Conservation (phyloP, 2,797 vertebrate species). For the Pseudochirops cupreus region DNA sequence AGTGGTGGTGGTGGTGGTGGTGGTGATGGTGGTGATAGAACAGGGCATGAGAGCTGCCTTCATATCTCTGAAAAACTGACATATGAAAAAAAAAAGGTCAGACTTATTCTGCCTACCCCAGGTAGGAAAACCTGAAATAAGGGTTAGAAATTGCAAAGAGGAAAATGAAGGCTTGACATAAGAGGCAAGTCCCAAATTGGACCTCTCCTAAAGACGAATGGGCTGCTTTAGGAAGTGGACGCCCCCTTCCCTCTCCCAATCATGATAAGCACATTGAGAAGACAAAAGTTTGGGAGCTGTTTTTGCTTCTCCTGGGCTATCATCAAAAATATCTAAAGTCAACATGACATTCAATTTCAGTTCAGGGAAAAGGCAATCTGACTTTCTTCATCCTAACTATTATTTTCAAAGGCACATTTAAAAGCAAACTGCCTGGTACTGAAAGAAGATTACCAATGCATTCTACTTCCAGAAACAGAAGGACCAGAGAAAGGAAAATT, state of each 20-base stretch:
- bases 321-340: not conserved
- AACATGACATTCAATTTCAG: not conserved
- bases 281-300: not conserved
- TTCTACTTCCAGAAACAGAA: not conserved
- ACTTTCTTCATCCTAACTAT: not conserved
- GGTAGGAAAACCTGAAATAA: not conserved
- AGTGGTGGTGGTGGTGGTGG: not conserved
- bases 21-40: not conserved
- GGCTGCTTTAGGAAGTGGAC: not conserved
- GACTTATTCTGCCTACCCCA: not conserved
- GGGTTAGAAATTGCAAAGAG: not conserved
- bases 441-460: not conserved
- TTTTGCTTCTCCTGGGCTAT: not conserved
- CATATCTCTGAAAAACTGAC: not conserved
- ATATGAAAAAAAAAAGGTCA: not conserved
- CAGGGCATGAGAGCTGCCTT: not conserved
- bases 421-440: not conserved
- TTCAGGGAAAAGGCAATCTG: not conserved
- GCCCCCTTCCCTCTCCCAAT: not conserved
- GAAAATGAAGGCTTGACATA: not conserved
- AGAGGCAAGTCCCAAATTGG: not conserved
- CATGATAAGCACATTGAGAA: not conserved
- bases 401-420: not conserved
- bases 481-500: not conserved
- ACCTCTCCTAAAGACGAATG: not conserved